Evolutionary conservation across 2,888 invertebrate species (phyloP).

Genomic region (Anthrax anthrax): DNA sequence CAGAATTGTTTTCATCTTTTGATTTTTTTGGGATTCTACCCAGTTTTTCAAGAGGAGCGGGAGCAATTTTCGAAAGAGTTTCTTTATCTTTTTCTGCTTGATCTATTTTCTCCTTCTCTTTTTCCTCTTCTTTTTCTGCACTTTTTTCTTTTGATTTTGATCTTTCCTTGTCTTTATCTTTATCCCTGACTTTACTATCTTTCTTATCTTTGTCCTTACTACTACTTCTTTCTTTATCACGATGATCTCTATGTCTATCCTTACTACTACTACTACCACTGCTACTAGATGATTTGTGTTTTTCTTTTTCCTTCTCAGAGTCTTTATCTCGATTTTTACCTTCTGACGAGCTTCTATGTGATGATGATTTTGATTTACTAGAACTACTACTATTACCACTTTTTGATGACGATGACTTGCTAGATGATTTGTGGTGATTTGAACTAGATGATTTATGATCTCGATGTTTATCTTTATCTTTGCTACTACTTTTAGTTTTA

Average conservation of each 20-base stretch:
- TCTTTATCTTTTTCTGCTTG: conserved; percentile 54
- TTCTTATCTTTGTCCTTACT: conserved; percentile 14
- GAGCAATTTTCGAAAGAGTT: conserved; percentile 48
- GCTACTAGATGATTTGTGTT: conserved; percentile 7
- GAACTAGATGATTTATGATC: conserved; percentile 16
- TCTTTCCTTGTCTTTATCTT: conserved; percentile 26
- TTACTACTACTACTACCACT: conserved; percentile 25
- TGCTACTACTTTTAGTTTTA: conserved; percentile 27
- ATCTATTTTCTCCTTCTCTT: conserved; percentile 34
- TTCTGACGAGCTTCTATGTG: conserved; percentile 18
- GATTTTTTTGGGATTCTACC: conserved; percentile 67
- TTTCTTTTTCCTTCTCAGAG: conserved; percentile 28
- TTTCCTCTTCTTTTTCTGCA: conserved; percentile 22
- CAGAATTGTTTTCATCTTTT: conserved; percentile 28
- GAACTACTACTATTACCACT: conserved; percentile 20
- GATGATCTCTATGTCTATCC: conserved; percentile 18
- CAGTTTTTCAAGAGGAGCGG: conserved; percentile 55
- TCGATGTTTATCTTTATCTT: conserved; percentile 30
- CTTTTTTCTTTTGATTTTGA: conserved; percentile 12
- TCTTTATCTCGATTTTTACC: conserved; percentile 37
- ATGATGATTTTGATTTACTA: conserved; percentile 21
- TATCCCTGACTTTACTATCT: conserved; percentile 17
- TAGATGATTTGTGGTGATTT: conserved; percentile 14
- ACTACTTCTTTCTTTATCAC: conserved; percentile 12
- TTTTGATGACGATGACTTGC: conserved; percentile 10